Evolutionary conservation across 2,113 vertebrate genomes (phyloP).

Genomic region (Microtus oregoni): DNA sequence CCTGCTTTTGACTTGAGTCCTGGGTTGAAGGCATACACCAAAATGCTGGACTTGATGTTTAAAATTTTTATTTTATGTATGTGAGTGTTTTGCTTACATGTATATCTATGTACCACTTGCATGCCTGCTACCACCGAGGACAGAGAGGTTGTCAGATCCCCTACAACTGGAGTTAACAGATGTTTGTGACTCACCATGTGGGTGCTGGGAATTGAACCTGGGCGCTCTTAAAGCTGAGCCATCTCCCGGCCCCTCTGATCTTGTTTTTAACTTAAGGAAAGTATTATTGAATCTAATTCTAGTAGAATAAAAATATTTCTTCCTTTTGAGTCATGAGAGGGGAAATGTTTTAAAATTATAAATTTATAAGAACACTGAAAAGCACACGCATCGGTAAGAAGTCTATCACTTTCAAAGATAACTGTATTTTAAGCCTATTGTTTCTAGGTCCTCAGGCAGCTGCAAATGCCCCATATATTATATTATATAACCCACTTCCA

Average conservation of each 20-base stretch:
- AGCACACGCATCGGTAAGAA: background rate
- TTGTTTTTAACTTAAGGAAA: background rate
- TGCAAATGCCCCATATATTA: background rate
- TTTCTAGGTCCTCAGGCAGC: background rate
- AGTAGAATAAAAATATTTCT: background rate
- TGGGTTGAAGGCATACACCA: background rate
- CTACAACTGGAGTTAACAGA: background rate
- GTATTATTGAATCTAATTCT: constrained; percentile 13
- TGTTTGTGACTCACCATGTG: background rate
- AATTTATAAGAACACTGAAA: background rate
- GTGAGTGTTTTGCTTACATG: background rate
- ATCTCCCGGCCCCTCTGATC: no score
- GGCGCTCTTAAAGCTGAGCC: background rate
- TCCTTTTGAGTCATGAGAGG: background rate
- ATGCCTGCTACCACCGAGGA: background rate
- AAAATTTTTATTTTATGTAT: background rate
- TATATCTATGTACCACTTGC: background rate
- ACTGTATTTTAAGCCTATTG: background rate
- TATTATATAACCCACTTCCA: background rate
- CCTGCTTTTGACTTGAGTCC: background rate
- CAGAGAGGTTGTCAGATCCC: background rate
- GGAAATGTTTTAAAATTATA: background rate
- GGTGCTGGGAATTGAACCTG: background rate
- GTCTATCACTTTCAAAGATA: background rate
- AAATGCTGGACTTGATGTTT: background rate